Percentiles rank a stretch among this genome's conserved stretches.
Conservation (phyloP, 2,113 vertebrate species). For the Campylorhamphus procurvoides region DNA sequence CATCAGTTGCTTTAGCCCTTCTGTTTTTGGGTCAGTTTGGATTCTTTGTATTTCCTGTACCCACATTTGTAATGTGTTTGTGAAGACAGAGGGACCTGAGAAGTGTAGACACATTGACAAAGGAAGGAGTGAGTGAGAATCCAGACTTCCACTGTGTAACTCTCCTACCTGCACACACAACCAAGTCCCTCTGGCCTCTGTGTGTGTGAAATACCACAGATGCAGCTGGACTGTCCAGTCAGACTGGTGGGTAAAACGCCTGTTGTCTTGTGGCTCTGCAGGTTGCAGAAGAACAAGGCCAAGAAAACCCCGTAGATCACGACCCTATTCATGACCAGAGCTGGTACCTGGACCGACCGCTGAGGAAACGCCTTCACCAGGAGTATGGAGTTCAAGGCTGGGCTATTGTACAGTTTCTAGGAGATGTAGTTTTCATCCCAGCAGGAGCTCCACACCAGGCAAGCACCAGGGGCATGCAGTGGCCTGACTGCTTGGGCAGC, state of each 20-base stretch:
- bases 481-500: neutral
- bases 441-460: constrained; percentile 84
- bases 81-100: neutral
- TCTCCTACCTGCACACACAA: fast-evolving
- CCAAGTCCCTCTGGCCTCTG: fast-evolving
- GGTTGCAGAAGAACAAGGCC: constrained; percentile 82
- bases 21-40: neutral
- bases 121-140: neutral
- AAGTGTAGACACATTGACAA: neutral
- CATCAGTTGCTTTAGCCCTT: neutral
- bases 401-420: constrained; percentile 85
- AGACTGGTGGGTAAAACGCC: neutral
- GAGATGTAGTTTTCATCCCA: constrained; percentile 84
- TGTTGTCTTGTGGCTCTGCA: neutral
- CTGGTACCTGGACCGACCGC: constrained; percentile 78
- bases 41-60: neutral
- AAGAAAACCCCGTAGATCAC: constrained; percentile 81
- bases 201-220: fast-evolving
- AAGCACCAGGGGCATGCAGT: neutral
- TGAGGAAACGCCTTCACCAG: constrained; percentile 79
- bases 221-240: fast-evolving
- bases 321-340: constrained; percentile 85
- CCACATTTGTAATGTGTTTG: too few relatives aligned
- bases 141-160: neutral
- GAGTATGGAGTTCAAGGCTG: constrained; percentile 84